Conservation (phyloP, 2,797 vertebrate species). For the Catharus ustulatus region DNA sequence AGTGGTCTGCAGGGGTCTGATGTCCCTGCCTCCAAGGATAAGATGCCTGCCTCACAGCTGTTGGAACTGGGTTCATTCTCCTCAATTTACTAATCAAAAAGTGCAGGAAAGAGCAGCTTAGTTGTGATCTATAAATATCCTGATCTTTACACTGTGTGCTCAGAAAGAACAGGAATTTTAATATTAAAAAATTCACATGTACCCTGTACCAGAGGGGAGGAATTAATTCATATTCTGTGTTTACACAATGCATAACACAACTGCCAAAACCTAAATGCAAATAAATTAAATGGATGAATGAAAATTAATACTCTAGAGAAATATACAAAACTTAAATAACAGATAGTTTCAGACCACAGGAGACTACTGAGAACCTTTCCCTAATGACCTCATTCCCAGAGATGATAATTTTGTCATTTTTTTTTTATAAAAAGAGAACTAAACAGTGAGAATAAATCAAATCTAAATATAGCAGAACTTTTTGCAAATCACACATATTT, state of each 20-base stretch:
- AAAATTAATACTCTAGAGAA: neutral
- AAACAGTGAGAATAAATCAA: neutral
- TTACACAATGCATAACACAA: neutral
- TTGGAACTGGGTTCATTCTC: neutral
- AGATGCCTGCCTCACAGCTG: neutral
- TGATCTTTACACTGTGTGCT: neutral
- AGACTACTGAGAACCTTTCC: neutral
- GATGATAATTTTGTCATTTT: neutral
- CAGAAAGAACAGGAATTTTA: neutral
- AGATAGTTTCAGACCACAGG: neutral
- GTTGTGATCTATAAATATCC: neutral
- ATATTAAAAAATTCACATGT: neutral
- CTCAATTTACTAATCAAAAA: neutral
- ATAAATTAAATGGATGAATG: neutral
- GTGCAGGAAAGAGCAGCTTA: neutral
- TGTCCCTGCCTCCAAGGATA: neutral
- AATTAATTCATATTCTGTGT: neutral
- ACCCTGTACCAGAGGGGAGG: neutral
- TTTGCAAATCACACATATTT: neutral
- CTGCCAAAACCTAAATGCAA: neutral
- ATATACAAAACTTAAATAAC: neutral
- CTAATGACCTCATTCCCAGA: neutral
- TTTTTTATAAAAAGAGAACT: neutral
- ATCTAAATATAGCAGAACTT: neutral
- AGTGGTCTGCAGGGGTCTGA: accelerated